Evolutionary conservation across 2,888 invertebrate species (phyloP), one percentile per base, ranked within the genome.

Genomic region (Eilema depressum): DNA sequence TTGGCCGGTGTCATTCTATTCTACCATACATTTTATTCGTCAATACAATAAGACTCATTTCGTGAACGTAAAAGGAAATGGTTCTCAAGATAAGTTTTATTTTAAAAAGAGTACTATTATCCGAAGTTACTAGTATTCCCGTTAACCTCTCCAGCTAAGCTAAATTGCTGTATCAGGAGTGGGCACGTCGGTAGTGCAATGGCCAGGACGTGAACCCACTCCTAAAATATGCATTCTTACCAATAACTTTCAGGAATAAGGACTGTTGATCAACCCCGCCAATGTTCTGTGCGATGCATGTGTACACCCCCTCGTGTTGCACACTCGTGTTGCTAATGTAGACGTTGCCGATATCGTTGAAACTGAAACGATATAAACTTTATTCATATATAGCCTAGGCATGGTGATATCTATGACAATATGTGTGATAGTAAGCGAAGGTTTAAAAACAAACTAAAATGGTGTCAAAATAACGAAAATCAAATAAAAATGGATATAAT

Each of bases 231-330:
- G 3, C 14, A 53, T 2, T n/a, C 53, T n/a, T 88, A 96, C 96
- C 95, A 74, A 92, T 87, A 1, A 96, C 87, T 70, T 85, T 86
- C 1, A 96, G 77, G 62, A 87, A 82, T 30, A 91, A 91, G 10
- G 84, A 79, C 82, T 93, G 95, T 74, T 87, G 88, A 4, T 92
- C 89, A 2, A 90, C 77, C 0, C 97, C 97, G 0, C 94, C 96
- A 7, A 92, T 81, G 83, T 96, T 97, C 75, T 95, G 94, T 0
- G 96, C 97, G 8, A 95, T 86, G 79, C 97, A 97, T 3, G 90
- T 86, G 83, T 96, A 97, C 11, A 88, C 81, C 0, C 97, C 97
- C 67, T 96, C 95, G 73, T 96, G 93, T 7, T 91, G 86, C 0
- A 86, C 82, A 33, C 88, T 95, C 0, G 92, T 94, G 67, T 95